Conservation (phyloP, 2,888 invertebrate species). For the Nebria brevicollis region DNA sequence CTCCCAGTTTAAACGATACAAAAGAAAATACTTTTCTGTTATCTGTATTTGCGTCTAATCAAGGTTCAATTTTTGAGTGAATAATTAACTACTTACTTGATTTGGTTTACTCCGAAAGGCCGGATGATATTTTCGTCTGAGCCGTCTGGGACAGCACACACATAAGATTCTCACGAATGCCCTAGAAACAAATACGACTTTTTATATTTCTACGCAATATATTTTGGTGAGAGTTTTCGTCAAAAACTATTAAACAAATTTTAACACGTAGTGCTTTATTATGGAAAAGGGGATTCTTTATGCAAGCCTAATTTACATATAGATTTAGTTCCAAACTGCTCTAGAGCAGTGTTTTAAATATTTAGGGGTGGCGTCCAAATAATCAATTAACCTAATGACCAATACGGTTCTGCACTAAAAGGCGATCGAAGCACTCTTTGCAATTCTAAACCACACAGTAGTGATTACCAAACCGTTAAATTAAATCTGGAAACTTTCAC, state of each 20-base stretch:
- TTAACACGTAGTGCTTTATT: background rate
- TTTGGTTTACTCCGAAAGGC: slow-evolving; percentile 87
- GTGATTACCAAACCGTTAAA: background rate
- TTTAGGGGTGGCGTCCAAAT: background rate
- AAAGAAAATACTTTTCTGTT: too few relatives aligned
- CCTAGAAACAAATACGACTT: slow-evolving; percentile 69
- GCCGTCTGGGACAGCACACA: slow-evolving; percentile 85
- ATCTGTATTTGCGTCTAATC: background rate
- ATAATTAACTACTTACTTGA: slow-evolving; percentile 69
- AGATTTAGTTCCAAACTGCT: too few relatives aligned
- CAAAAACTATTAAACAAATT: too few relatives aligned
- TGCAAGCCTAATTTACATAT: too few relatives aligned
- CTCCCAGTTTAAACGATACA: background rate
- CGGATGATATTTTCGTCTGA: slow-evolving; percentile 83
- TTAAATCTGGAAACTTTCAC: background rate
- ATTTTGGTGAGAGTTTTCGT: background rate
- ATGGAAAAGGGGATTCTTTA: background rate
- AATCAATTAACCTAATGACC: background rate
- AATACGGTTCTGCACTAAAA: background rate
- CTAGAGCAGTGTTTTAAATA: too few relatives aligned
- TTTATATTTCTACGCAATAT: background rate
- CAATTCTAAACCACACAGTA: background rate
- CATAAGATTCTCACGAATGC: slow-evolving; percentile 93
- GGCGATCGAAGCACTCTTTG: background rate
- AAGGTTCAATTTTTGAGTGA: too few relatives aligned